A percentile compares a stretch with the other conserved stretches of the same genome.
phyloP scores from a whole-genome alignment of 1,140 invertebrate genomes.

The Hyphantria cunea region DNA sequence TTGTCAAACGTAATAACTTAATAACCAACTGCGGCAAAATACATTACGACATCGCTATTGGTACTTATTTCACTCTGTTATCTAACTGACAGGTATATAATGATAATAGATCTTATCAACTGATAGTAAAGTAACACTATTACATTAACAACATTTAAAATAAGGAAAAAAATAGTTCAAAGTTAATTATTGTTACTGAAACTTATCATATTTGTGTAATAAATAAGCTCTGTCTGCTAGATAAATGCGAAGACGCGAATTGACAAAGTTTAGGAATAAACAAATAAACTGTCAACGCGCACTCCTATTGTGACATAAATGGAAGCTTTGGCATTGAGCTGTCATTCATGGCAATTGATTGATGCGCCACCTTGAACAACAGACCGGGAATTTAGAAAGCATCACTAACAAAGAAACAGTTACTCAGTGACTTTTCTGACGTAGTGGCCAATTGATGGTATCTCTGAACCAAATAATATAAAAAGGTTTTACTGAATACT shows the following conservation, averaged over 20 bases:
- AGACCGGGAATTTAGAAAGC: constrained; percentile 3
- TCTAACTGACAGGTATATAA: not conserved
- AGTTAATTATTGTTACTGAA: too few relatives aligned
- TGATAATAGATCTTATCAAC: not conserved
- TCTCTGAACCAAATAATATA: constrained; percentile 2
- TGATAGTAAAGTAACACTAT: not conserved
- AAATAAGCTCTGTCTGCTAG: not conserved
- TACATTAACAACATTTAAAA: too few relatives aligned
- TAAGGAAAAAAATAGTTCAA: too few relatives aligned
- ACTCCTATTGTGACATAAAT: constrained; percentile 27
- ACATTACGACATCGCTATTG: not conserved
- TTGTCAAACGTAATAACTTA: constrained; percentile 11
- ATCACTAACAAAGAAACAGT: not conserved
- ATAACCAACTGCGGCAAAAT: not conserved
- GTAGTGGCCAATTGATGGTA: not conserved
- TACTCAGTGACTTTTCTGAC: not conserved
- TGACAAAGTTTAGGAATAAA: constrained; percentile 15
- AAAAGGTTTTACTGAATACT: too few relatives aligned
- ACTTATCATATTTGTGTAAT: too few relatives aligned
- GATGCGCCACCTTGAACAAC: constrained; percentile 31
- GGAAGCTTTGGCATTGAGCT: constrained; percentile 22
- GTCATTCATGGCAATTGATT: constrained; percentile 35
- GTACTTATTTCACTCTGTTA: too few relatives aligned
- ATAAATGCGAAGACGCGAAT: not conserved
- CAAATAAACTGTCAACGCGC: constrained; percentile 31